Base-by-base conservation (phyloP, 2,797 vertebrate species). In the Sparus aurata region DNA sequence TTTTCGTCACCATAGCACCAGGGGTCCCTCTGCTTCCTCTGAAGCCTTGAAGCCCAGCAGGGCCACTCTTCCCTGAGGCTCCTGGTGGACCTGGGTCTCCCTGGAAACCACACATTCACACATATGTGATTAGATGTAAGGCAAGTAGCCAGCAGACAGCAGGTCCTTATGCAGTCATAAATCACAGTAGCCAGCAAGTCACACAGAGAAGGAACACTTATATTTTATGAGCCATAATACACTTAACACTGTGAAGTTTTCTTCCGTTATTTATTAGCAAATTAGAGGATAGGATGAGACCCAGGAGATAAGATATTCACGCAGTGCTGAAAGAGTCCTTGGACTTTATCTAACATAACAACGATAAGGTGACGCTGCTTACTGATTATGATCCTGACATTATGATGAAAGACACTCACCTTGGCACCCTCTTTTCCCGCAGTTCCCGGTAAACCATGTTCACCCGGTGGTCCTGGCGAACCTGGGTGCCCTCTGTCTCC, bases 401-500 rank as follows among this genome's bases (percentile, higher is more conserved):
- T 59, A 73, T 84, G 22, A 88, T 75, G 67, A 64, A 75, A 77
- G 66, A 69, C 34, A 74, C 93, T 91, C 87, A 98, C 98, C 96
- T 99, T 98, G 64, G 94, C 69, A 8, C 98, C 98, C 82, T 99
- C 98, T 70, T 96, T 96, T 79, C 98, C 98, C 0, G 97, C 95
- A n/a, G 89, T 20, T 67, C 98, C 98, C 0, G 98, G 98, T 66
- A 99, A 94, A 52, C 98, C 98, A 41, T 97, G 96, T 59, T 99
- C 98, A 53, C 98, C 98, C 0, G 98, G 97, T 27, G 98, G 96
- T 53, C 98, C 98, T 0, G 97, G 97, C 30, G 98, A 89, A 0
- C 98, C 98, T 3, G 98, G 98, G 50, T 98, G 97, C 0, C 98
- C 97, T 91, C 97, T 94, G 50, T 99, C 98, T 10, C 98, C 98